Evolutionary conservation across 2,797 vertebrate genomes (phyloP), one percentile per base, ranked within the genome.

Genomic region (Yasuhikotakia modesta): DNA sequence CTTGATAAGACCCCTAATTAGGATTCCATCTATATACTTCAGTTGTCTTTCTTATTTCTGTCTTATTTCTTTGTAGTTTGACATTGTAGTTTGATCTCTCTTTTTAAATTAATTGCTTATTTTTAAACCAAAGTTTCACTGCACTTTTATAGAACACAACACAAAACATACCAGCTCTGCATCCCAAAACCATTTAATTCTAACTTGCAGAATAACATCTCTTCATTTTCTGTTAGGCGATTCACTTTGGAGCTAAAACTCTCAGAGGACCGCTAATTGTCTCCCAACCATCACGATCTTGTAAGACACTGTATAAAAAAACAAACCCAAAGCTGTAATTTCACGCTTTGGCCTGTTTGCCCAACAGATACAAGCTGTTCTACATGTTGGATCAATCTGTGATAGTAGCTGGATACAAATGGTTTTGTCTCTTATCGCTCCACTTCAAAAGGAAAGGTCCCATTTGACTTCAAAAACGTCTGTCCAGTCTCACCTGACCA

Each of bases 351-450:
- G 46, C 22, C 46, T 78, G 57, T 70, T 78, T 78, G 39, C 27
- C 46, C 76, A 70, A 64, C 67, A 78, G 60, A 70, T 58, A 30
- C 76, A 78, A 78, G 55, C 67, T 70, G 67, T 70, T 78, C 67
- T 43, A 27, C 35, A 52, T 63, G 30, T 64, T 48, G 3, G 57
- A 78, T 53, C 57, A 78, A 52, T 78, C 67, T 70, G 76, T 39
- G 67, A 63, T 70, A 57, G 66, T 69, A 68, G 57, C 58, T 22
- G 55, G 22, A 82, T 58, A 50, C 30, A 67, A 71, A 72, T 46
- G 16, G 7, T 64, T 73, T 45, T 55, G 22, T 11, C 22, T 76
- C 14, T 65, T 43, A 64, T 74, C 46, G 22, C 58, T 53, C 12
- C 60, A 21, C 65, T 81, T 70, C 30, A 27, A 67, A 70, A 66